Evolutionary conservation across 2,797 vertebrate species (phyloP), one percentile per base, ranked within the genome.

Genomic region (Sitta carolinensis): DNA sequence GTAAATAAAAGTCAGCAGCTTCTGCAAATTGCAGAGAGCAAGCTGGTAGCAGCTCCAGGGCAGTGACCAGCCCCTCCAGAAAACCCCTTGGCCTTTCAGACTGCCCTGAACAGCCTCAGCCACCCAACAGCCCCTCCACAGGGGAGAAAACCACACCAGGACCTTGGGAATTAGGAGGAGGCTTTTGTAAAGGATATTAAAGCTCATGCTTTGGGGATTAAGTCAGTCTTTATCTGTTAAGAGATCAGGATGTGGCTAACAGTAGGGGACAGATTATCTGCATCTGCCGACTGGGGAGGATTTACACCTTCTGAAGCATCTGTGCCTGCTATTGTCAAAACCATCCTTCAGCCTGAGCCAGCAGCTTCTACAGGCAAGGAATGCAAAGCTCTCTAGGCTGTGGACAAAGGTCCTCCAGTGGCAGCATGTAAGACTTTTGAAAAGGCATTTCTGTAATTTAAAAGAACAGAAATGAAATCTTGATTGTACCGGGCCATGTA

Each of bases 241-340:
- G 91, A 94, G 92, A 96, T 96, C 91, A 90, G 91, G 87, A 94
- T 61, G 66, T 73, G 79, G 87, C 87, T 91, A 95, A 94, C 91
- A 81, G 89, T 90, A 81, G 94, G 91, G 73, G 45, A 93, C 59
- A 94, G 95, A 96, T 96, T 94, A 96, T 94, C 93, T 93, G 83
- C 69, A 91, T 95, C 88, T 90, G 67, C 82, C 1, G 15, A 54
- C 85, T 40, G 34, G 50, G 67, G 73, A 93, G 91, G 93, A 96
- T 93, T 94, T 94, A 94, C 94, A 96, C 95, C 94, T 97, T 77
- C 59, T 25, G 57, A 91, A 91, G 91, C 93, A 97, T 94, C 93
- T 96, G 94, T 89, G 94, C 83, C 7, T 5, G 45, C 80, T 75
- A 70, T 66, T 86, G 91, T 73, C 84, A 76, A 52, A 90, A 38